Percentiles rank a stretch among this genome's conserved stretches.
These are phyloP conservation scores for Drosophila pectinifera DNA, from an alignment of 1,140 invertebrate species.

Conservation along the genomic window DNA sequence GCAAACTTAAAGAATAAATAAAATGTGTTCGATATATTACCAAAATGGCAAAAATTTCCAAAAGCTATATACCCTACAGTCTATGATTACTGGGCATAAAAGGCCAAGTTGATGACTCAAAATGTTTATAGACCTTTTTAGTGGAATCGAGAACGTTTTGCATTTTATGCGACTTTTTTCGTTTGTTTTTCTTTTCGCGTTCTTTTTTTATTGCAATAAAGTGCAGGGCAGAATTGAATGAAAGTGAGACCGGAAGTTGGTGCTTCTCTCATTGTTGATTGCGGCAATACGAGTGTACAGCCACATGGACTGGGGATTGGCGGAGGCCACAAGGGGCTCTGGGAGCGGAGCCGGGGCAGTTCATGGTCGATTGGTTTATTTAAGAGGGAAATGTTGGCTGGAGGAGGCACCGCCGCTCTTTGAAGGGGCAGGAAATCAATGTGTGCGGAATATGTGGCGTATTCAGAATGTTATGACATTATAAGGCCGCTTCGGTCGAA, in stretches of 20 bases:
- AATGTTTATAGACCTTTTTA: constrained; percentile 66
- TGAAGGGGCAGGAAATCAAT: constrained; percentile 30
- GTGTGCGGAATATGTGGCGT: constrained; percentile 14
- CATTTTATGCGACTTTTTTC: constrained; percentile 59
- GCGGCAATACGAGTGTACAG: constrained; percentile 22
- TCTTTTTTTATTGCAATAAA: constrained; percentile 47
- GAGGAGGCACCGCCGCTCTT: constrained; percentile 3
- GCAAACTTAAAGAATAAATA: background rate
- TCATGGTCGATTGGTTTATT: constrained; percentile 47
- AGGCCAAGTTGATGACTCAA: constrained; percentile 53
- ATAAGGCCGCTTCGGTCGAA: constrained; percentile 6
- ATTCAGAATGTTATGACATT: constrained; percentile 32
- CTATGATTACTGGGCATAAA: constrained; percentile 1
- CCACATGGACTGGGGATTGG: constrained; percentile 4
- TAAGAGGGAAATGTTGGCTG: constrained; percentile 42
- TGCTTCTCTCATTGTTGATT: constrained; percentile 57
- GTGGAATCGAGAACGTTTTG: constrained; percentile 57
- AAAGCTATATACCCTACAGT: no score
- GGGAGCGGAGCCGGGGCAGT: constrained; percentile 12
- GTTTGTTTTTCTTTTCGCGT: constrained; percentile 20
- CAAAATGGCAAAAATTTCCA: background rate
- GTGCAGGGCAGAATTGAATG: constrained; percentile 58
- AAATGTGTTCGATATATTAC: background rate
- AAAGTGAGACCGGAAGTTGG: constrained; percentile 66
- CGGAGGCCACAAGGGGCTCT: background rate